Conservation (phyloP, 2,113 vertebrate species). For the Puntigrus tetrazona region DNA sequence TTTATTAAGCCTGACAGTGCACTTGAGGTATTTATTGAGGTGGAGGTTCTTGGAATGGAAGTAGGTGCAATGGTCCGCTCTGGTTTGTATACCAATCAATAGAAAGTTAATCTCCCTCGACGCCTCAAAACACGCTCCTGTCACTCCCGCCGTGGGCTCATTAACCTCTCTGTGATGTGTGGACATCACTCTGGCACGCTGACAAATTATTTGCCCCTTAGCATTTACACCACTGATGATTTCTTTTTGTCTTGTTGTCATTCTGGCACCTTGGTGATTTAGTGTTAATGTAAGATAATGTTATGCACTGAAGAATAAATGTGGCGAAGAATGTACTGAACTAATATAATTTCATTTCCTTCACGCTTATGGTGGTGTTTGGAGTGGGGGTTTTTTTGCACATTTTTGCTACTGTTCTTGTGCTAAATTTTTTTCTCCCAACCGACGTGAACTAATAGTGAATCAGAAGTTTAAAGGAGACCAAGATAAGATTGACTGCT, state of each 20-base stretch:
- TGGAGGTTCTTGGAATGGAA: not conserved
- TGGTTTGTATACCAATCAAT: conserved; percentile 30
- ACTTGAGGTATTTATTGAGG: conserved; percentile 25
- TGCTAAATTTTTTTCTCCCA: no score
- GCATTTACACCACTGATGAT: conserved; percentile 28
- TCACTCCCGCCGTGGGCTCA: conserved; percentile 45
- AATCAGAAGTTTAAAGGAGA: not conserved
- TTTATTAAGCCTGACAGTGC: conserved; percentile 31
- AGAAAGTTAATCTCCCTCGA: conserved; percentile 50
- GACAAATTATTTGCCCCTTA: conserved; percentile 24
- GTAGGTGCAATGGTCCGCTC: not conserved
- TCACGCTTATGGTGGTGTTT: conserved; percentile 5
- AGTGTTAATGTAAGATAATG: conserved; percentile 6
- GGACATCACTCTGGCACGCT: conserved; percentile 18
- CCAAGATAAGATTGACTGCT: not conserved
- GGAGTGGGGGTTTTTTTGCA: not conserved
- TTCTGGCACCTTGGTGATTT: conserved; percentile 15
- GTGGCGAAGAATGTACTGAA: conserved; percentile 26
- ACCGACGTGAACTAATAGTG: no score
- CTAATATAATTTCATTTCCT: conserved; percentile 12
- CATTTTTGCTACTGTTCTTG: not conserved
- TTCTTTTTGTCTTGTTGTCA: conserved; percentile 14
- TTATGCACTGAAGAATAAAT: conserved; percentile 9
- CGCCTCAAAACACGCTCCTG: conserved; percentile 40
- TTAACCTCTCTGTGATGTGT: conserved; percentile 52